Base-by-base conservation (phyloP, 2,113 vertebrate species). In the Thunnus maccoyii region DNA sequence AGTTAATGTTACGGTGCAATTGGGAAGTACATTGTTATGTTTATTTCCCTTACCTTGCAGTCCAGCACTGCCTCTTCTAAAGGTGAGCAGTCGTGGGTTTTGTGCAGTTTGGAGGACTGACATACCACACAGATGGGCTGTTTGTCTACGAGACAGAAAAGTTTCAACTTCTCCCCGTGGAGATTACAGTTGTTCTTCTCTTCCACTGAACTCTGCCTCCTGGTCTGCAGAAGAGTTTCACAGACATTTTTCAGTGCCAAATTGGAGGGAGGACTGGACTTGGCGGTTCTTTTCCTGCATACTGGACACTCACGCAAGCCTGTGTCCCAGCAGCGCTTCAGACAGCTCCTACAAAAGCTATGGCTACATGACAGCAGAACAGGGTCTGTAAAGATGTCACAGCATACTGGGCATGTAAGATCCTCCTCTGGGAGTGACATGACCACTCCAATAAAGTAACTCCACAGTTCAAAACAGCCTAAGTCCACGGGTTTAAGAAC, bases 231-330 rank as follows among this genome's bases (percentile, higher is more conserved):
- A 10, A 93, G 73, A 17, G 92, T 88, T 56, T 95, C 93, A 18
- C 95, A 95, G 46, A 95, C 90, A 62, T 95, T 95, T 74, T 80
- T 94, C 12, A 95, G 86, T 13, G 95, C 94, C 86, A 94, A 51
- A 79, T 95, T 95, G 44, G 88, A 86, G 5, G 83, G 83, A 17
- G 91, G 89, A n/a, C 32, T 79, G 56, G 78, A 89, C 78, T 91
- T 94, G 14, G 91, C 78, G 2, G 72, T 48, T 75, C 20, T 94
- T 44, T 88, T 93, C 79, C 94, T 86, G 84, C 93, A 95, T 3
- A 95, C 46, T 2, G 93, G 92, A 76, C 94, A 95, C 68, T 84
- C 84, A 2, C 87, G 86, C 22, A 86, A 18, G 6, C 85, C 57
- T 0, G 63, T 80, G 4, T 92, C 90, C 93, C 94, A 94, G 50